Evolutionary conservation across 2,797 vertebrate species (phyloP).

Genomic region (Chaenodraco wilsoni): DNA sequence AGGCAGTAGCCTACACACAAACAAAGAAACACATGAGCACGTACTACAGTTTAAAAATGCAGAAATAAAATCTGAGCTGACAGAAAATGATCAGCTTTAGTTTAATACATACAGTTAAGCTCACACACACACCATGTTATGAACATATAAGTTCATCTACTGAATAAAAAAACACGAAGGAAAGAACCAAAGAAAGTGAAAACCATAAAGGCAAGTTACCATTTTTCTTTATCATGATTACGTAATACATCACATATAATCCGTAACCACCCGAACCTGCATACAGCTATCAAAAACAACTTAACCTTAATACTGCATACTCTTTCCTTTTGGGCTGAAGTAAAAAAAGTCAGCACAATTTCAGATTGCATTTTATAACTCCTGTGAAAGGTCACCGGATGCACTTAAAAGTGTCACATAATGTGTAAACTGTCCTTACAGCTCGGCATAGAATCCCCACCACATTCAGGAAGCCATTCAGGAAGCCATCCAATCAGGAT

Average conservation of each 20-base stretch:
- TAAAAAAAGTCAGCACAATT: constrained; percentile 60
- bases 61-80: too few relatives aligned
- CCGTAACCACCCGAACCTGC: background rate
- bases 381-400: constrained; percentile 59
- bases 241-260: background rate
- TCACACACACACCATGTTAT: too few relatives aligned
- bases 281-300: background rate
- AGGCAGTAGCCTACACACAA: too few relatives aligned
- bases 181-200: too few relatives aligned
- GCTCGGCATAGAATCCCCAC: constrained; percentile 19
- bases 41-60: too few relatives aligned
- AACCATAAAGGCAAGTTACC: too few relatives aligned
- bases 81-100: too few relatives aligned
- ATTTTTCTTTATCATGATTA: too few relatives aligned
- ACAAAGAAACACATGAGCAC: too few relatives aligned
- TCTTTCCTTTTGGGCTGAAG: background rate
- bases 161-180: too few relatives aligned
- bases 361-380: constrained; percentile 44
- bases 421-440: constrained; percentile 44
- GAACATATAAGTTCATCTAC: too few relatives aligned
- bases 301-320: background rate
- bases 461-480: constrained; percentile 54
- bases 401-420: constrained; percentile 57
- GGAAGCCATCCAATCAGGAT: constrained; percentile 72
- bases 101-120: too few relatives aligned